Base-by-base conservation (phyloP, 1,140 invertebrate species). In the Drosophila auraria region DNA sequence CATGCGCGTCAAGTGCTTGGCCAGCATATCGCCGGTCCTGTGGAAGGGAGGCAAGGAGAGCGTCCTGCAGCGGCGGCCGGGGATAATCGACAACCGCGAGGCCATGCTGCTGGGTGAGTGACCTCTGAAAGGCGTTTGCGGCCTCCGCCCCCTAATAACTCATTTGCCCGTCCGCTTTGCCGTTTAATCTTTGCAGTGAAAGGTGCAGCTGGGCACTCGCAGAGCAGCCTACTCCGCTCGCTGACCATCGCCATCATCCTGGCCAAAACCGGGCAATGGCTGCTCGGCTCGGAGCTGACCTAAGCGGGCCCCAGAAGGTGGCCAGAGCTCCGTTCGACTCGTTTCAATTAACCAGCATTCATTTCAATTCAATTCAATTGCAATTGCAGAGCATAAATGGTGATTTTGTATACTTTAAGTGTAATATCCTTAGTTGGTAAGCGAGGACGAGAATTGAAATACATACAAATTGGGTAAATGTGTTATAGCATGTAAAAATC, bases 1-100 rank as follows among this genome's bases (percentile, higher is more conserved):
- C 12, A 95, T 95, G 94, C 93, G 93, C 68, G 94, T 95, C 33
- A 94, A 95, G 79, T 95, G 95, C 83, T 92, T 95, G 42, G 95
- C 95, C 8, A 94, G 93, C 59, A 92, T 95, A 74, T 95, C 94
- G 5, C 94, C 95, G 5, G 93, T 94, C 3, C 84, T 95, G 17
- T 95, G 94, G 94, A 93, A 94, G 71, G 94, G 93, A n/a, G 94
- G 94, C 80, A 93, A 93, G 65, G 94, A 95, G 73, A 94, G 93
- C 68, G 93, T 94, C 2, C 92, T 95, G 2, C 94, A 94, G 54
- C 94, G 93, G 61, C 82, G 93, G 54, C 91, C 93, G 23, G 94
- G 94, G n/a, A 92, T 94, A 53, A 94, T 94, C 51, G 94, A 95
- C 83, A 94, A 94, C 86, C 93, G 94, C 68, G 94, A 95, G 83